phyloP scores from a whole-genome alignment of 2,797 vertebrate species.

The Sebastes flavidus region DNA sequence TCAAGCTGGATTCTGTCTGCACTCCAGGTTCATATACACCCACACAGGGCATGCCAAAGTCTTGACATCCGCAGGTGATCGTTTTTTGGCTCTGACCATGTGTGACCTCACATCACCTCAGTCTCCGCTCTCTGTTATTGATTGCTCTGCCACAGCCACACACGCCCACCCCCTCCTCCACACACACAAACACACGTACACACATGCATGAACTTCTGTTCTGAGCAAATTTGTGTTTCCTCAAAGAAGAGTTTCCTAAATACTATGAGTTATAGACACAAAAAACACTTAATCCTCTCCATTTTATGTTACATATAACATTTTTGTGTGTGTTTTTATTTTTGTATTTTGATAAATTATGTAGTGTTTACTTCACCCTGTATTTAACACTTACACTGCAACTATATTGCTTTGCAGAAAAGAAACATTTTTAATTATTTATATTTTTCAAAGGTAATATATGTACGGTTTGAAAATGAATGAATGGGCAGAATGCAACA shows the following conservation, averaged over 20 bases:
- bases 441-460: neutral
- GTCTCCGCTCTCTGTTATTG: conserved; percentile 46
- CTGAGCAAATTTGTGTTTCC: neutral
- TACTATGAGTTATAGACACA: neutral
- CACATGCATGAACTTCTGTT: neutral
- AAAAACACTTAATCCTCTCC: neutral
- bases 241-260: neutral
- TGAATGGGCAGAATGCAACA: neutral
- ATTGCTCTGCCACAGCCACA: conserved; percentile 40
- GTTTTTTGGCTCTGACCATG: conserved; percentile 43
- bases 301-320: neutral
- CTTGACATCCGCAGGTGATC: conserved; percentile 32
- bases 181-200: neutral
- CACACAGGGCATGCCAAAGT: neutral
- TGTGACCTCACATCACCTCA: conserved; percentile 46
- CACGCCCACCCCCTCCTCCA: conserved; percentile 9
- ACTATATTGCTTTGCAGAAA: neutral
- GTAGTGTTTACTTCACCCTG: neutral
- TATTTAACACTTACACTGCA: conserved; percentile 10
- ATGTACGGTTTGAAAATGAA: neutral
- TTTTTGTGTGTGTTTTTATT: neutral
- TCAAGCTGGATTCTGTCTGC: neutral
- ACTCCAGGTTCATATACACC: neutral
- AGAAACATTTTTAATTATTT: conserved; percentile 8
- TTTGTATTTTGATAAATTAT: neutral